Evolutionary conservation across 1,140 invertebrate species (phyloP), one percentile per base, ranked within the genome.

Genomic region (Semibalanus balanoides): DNA sequence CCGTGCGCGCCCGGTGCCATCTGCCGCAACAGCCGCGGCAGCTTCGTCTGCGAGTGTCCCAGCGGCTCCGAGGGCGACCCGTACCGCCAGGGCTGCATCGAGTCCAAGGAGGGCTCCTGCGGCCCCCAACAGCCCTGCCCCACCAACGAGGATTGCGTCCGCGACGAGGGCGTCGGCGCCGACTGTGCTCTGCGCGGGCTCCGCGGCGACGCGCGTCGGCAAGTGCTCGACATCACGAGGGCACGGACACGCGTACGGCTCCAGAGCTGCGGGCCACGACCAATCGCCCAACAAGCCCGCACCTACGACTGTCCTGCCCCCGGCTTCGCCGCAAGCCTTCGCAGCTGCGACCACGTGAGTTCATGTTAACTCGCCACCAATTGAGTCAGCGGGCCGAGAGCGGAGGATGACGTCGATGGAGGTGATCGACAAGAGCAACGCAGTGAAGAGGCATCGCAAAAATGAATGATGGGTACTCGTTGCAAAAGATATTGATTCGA

Each of bases 171-270:
- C 76, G 83, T 87, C 22, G 89, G 89, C 25, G 88, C 87, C 81
- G 93, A 94, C 14, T 96, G 94, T 81, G 91, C n/a, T 95, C 75
- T 96, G 94, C 88, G 92, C 83, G 93, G 94, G 29, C 95, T 92
- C 81, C 87, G 88, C 0, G 85, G 93, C 30, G 92, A 92, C 81
- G 82, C 22, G 74, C 72, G 28, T 87, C 35, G 91, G 89, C 3
- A 87, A 90, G 80, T 95, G 93, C 85, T 90, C 81, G 95, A 97
- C 84, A 87, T 94, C 29, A 97, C 82, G 95, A 97, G 84, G 97
- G 95, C 80, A 87, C 89, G 0, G 89, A 90, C 80, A 77, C 71
- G n/a, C n/a, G n/a, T n/a, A n/a, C n/a, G n/a, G n/a, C n/a, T n/a
- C n/a, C n/a, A n/a, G n/a, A n/a, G n/a, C n/a, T n/a, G n/a, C n/a